phyloP scores from a whole-genome alignment of 2,113 vertebrate genomes.

The Chauna torquata region DNA sequence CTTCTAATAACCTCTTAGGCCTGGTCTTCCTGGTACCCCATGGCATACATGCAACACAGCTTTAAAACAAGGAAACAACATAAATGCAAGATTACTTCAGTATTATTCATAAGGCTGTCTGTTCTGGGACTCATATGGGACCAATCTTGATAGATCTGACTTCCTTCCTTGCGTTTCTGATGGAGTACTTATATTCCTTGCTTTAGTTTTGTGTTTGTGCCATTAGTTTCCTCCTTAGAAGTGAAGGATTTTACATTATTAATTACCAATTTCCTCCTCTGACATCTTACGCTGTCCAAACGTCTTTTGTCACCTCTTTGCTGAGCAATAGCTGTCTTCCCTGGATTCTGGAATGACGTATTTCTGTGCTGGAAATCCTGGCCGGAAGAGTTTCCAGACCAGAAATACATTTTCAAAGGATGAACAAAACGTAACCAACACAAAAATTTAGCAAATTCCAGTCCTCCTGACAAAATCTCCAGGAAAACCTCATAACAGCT shows the following conservation, averaged over 20 bases:
- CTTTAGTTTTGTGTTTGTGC: background rate
- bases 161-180: background rate
- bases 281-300: background rate
- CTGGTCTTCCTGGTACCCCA: background rate
- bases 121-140: background rate
- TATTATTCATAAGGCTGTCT: background rate
- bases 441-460: background rate
- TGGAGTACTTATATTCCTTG: background rate
- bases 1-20: background rate
- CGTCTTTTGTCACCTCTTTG: background rate
- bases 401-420: background rate
- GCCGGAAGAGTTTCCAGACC: background rate
- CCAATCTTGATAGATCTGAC: background rate
- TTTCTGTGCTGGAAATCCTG: background rate
- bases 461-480: background rate
- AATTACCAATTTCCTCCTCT: background rate
- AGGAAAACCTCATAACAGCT: background rate
- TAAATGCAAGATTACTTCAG: background rate
- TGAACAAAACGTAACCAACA: background rate
- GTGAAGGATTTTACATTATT: background rate
- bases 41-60: rapidly evolving
- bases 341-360: background rate
- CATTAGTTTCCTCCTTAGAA: background rate
- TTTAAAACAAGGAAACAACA: background rate
- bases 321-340: background rate